Evolutionary conservation across 2,797 vertebrate genomes (phyloP).

Genomic region (Distichodus sexfasciatus): DNA sequence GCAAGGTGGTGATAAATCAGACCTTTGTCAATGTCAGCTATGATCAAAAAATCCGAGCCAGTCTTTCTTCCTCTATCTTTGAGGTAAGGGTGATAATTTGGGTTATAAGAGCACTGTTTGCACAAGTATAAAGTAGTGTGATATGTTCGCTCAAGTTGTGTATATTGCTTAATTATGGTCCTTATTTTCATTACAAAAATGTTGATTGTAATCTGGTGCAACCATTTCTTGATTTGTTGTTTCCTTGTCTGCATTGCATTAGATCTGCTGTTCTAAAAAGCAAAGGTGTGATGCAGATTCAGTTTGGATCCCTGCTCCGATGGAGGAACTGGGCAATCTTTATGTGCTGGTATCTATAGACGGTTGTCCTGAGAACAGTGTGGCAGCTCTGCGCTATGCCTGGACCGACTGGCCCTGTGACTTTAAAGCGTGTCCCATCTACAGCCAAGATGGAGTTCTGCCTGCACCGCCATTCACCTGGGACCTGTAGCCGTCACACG

Average conservation of each 20-base stretch:
- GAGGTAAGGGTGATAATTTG: slow-evolving; percentile 72
- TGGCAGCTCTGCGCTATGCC: slow-evolving; percentile 79
- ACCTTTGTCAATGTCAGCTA: slow-evolving; percentile 73
- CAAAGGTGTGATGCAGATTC: slow-evolving; percentile 47
- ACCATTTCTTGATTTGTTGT: background rate
- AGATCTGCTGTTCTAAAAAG: slow-evolving; percentile 71
- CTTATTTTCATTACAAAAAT: too few species aligned
- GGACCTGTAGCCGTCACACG: background rate
- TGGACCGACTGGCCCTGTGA: slow-evolving; percentile 89
- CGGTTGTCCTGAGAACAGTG: slow-evolving; percentile 48
- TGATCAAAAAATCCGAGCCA: slow-evolving; percentile 67
- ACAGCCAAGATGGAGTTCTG: slow-evolving; percentile 66
- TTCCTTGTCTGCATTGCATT: slow-evolving; percentile 7
- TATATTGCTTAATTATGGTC: background rate
- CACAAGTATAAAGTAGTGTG: too few species aligned
- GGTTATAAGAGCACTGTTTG: too few species aligned
- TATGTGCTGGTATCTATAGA: slow-evolving; percentile 59
- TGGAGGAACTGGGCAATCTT: slow-evolving; percentile 39
- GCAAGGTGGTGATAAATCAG: slow-evolving; percentile 25
- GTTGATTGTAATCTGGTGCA: too few species aligned
- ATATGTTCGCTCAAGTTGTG: too few species aligned
- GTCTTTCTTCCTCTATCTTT: slow-evolving; percentile 59
- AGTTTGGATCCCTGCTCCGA: slow-evolving; percentile 69
- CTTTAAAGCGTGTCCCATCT: slow-evolving; percentile 83
- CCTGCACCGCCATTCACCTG: slow-evolving; percentile 81